Evolutionary conservation across 2,888 invertebrate genomes (phyloP).

Genomic region (Nephrotoma flavescens): DNA sequence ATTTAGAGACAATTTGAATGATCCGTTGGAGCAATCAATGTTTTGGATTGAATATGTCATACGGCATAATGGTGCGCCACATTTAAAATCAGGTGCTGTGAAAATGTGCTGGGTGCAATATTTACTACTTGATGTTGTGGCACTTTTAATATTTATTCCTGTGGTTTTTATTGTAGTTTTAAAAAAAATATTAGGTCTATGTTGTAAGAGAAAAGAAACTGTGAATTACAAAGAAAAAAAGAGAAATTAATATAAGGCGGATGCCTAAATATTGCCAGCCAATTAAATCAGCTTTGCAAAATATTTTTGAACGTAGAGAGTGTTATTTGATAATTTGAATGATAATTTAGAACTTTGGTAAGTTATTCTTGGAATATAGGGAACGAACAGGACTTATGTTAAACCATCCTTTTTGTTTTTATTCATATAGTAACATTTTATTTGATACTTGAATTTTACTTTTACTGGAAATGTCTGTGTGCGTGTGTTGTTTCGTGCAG

Average conservation of each 20-base stretch:
- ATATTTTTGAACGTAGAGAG: no score
- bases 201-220: neutral
- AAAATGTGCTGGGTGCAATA: constrained; percentile 31
- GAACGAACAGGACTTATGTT: no score
- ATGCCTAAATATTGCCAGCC: no score
- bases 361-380: no score
- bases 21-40: constrained; percentile 40
- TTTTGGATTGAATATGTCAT: constrained; percentile 46
- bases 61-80: constrained; percentile 28
- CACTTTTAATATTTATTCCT: constrained; percentile 22
- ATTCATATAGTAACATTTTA: no score
- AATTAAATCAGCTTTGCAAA: no score
- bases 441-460: no score
- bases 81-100: constrained; percentile 29
- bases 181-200: neutral
- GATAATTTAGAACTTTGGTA: no score
- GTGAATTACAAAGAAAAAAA: neutral
- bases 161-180: neutral
- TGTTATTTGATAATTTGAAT: no score
- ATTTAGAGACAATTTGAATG: constrained; percentile 39
- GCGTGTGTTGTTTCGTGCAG: no score
- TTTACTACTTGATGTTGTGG: constrained; percentile 36
- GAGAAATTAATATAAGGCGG: neutral
- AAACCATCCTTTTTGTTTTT: no score
- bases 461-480: no score